Conservation (phyloP, 2,113 vertebrate genomes). For the Zapus hudsonius region DNA sequence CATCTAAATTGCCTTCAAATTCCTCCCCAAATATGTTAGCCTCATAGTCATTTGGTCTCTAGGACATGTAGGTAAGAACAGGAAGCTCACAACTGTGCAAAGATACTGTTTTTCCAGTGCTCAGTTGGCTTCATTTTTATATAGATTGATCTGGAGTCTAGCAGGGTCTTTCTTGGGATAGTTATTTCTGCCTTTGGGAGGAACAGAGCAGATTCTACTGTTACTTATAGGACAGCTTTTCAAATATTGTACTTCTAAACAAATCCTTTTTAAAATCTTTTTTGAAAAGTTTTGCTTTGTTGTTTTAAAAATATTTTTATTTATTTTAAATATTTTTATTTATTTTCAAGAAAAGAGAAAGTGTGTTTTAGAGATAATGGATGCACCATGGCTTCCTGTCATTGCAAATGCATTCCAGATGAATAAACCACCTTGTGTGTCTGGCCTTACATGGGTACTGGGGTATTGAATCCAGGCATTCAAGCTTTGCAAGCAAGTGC, state of each 20-base stretch:
- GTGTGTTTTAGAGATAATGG: no score
- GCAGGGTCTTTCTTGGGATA: background rate
- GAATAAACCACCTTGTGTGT: no score
- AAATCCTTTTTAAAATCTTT: background rate
- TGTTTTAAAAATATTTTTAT: no score
- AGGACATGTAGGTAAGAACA: background rate
- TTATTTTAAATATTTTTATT: no score
- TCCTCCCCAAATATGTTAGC: background rate
- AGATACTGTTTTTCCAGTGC: background rate
- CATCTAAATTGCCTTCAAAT: background rate
- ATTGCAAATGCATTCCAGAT: no score
- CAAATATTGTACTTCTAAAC: background rate
- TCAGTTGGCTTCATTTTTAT: background rate
- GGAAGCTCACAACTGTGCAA: background rate
- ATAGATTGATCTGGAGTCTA: background rate
- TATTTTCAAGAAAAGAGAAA: no score
- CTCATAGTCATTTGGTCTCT: background rate
- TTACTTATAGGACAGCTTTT: background rate
- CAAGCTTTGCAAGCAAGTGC: no score
- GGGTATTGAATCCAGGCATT: no score
- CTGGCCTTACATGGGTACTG: no score
- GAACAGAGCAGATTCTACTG: background rate
- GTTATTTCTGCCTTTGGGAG: constrained; percentile 1
- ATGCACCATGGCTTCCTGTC: no score
- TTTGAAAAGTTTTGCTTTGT: no score